phyloP scores from a whole-genome alignment of 2,113 vertebrate species.

The Antechinus stuartii region DNA sequence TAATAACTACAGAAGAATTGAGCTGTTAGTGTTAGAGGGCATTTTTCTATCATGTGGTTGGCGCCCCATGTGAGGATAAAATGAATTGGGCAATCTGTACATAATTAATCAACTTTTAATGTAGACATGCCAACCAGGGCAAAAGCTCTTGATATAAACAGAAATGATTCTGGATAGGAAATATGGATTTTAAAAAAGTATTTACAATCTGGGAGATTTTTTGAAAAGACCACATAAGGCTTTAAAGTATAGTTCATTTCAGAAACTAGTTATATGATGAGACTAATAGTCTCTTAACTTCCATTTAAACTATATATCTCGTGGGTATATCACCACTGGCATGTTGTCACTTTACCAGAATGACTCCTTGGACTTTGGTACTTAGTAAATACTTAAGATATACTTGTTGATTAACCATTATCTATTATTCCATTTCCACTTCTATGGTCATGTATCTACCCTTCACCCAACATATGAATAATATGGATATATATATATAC shows the following conservation, averaged over 20 bases:
- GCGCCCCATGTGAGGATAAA: slow-evolving; percentile 80
- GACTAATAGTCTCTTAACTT: neutral
- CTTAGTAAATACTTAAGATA: neutral
- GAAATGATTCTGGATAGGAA: neutral
- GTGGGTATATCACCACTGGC: neutral
- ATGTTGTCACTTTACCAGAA: neutral
- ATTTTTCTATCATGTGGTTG: slow-evolving; percentile 73
- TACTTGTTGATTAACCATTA: neutral
- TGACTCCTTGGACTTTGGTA: neutral
- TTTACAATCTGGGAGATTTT: neutral
- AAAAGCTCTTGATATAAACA: slow-evolving; percentile 21
- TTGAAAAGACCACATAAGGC: neutral
- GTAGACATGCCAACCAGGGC: neutral
- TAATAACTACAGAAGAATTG: slow-evolving; percentile 73
- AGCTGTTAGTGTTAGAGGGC: slow-evolving; percentile 63
- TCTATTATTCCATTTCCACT: neutral
- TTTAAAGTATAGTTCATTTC: neutral
- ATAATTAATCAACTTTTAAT: slow-evolving; percentile 68
- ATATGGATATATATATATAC: neutral
- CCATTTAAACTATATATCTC: neutral
- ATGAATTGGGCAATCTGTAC: slow-evolving; percentile 75
- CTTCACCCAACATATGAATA: neutral
- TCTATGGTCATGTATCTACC: neutral
- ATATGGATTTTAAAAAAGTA: neutral
- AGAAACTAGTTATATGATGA: neutral